Conservation (phyloP, 2,113 vertebrate genomes). For the Percopsis transmontana region DNA sequence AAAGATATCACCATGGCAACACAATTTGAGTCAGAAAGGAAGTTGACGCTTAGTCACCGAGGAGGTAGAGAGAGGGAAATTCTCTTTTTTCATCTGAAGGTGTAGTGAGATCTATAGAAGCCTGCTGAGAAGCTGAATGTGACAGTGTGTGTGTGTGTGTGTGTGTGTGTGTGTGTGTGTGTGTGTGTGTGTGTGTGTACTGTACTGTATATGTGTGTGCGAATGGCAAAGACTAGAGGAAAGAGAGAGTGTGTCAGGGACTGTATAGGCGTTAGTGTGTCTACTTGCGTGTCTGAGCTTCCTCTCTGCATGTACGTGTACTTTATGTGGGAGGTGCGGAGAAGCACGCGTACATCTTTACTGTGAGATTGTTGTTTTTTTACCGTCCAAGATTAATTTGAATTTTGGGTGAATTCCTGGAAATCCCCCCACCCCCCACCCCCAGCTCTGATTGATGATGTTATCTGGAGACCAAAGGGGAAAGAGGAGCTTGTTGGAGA, state of each 20-base stretch:
- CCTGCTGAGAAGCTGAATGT: slow-evolving; percentile 41
- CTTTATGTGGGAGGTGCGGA: slow-evolving; percentile 26
- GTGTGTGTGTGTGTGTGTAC: background rate
- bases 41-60: slow-evolving; percentile 60
- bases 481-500: slow-evolving; percentile 34
- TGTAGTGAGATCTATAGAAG: slow-evolving; percentile 25
- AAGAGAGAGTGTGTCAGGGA: too few relatives aligned
- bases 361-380: slow-evolving; percentile 48
- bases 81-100: slow-evolving; percentile 37
- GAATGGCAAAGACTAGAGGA: too few relatives aligned
- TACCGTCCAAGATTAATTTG: slow-evolving; percentile 44
- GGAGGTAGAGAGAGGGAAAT: slow-evolving; percentile 15
- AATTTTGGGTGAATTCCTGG: slow-evolving; percentile 37
- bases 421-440: slow-evolving; percentile 26
- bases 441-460: slow-evolving; percentile 51
- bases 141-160: background rate
- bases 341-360: slow-evolving; percentile 21
- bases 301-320: too few relatives aligned
- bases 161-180: background rate
- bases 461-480: slow-evolving; percentile 47
- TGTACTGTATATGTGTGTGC: background rate
- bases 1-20: slow-evolving; percentile 65
- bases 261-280: too few relatives aligned
- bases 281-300: background rate
- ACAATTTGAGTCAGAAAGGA: slow-evolving; percentile 58